Evolutionary conservation across 2,113 vertebrate genomes (phyloP), one percentile per base, ranked within the genome.

Genomic region (Labeo rohita): DNA sequence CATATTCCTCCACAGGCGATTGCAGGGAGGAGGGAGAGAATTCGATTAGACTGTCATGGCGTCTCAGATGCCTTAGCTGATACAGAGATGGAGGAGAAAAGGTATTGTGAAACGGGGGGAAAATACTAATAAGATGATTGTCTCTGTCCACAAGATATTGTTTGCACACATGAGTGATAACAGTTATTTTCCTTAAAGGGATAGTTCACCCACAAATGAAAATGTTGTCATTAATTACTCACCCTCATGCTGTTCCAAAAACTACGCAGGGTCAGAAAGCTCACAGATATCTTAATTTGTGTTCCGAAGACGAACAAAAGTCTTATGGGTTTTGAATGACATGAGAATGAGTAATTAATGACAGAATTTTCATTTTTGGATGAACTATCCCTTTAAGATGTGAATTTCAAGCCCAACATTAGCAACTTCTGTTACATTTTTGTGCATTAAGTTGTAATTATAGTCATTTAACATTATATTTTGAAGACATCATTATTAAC

Each of bases 91-190:
- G 39, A 78, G n/a, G 45, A 28, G 10, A 79, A 39, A 65, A 63
- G 21, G 4, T 34, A 23, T 11, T 18, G 16, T 21, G 72, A 28
- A 49, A 49, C 34, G 4, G 63, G 28, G 39, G 66, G 36, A 34
- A 78, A 77, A 54, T 84, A 59, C 43, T 47, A 87, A 89, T 85
- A 70, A 89, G 74, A 90, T 85, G 28, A 82, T 52, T 47, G 45
- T 28, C 34, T 52, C 16, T 82, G 15, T 52, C 65, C 63, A 65
- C 70, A 52, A 92, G 90, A 92, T 89, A 89, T 90, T 86, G 88
- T 80, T 72, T 59, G 76, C 28, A 59, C 74, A 39, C 56, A 39
- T 39, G 5, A 39, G 39, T 39, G 3, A 39, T 39, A 39, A 39
- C 39, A 39, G 3, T 39, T 39, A 39, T 39, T 39, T 28, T 28